Base-by-base conservation (phyloP, 2,113 vertebrate species). In the Eulemur rufifrons region DNA sequence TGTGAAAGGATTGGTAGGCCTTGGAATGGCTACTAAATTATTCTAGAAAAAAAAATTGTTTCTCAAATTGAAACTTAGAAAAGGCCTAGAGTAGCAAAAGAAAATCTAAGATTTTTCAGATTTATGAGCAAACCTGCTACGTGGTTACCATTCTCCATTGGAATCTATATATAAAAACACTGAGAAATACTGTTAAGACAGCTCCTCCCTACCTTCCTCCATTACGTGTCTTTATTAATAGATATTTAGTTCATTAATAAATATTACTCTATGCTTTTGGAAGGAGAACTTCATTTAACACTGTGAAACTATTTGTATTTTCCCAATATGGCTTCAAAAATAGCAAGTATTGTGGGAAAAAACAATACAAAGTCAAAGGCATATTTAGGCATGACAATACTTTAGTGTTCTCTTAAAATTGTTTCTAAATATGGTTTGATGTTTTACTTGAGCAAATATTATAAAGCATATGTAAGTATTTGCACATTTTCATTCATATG, bases 361-460 rank as follows among this genome's bases (percentile, higher is more conserved):
- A 59, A 37, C 17, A 94, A 23, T 17, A 82, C 29, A 73, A 86
- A 82, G 14, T 29, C 6, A 32, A 88, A 64, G 52, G 9, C 66
- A 63, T 91, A 63, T 52, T 95, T 95, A 89, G 66, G 1, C 4
- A 69, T 50, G 80, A 76, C 89, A 90, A 64, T 86, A 68, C 64
- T 89, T 96, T 64, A 81, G 21, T 56, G 17, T 93, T 80, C 54
- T 71, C 78, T 84, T 66, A 50, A 83, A 77, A 77, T 92, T 96
- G n/a, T 83, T 95, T 96, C 93, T 95, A 93, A 97, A 85, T 84
- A 71, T 50, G 45, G 27, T 47, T 2, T 61, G 29, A 47, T 96
- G 4, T 54, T 97, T 97, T 88, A 73, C 52, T 87, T 64, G 81
- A 86, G 32, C 29, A 96, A 81, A 96, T 96, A 74, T 81, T 92